A percentile compares a stretch with the other conserved stretches of the same genome.
Conservation (phyloP, 2,888 invertebrate genomes). For the Azorinus chamasolen region DNA sequence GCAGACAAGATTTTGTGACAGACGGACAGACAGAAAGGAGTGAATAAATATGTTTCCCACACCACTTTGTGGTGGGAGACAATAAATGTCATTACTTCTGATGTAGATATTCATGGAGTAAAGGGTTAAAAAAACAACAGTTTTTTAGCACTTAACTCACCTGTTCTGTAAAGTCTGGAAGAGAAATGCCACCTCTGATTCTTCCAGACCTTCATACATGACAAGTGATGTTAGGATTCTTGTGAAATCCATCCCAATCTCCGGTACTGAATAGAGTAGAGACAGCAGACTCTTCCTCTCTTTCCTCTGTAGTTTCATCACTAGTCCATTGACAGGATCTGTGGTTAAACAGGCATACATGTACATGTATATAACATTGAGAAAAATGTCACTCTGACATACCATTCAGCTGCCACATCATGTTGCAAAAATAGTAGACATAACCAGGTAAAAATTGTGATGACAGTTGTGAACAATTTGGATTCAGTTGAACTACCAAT, state of each 20-base stretch:
- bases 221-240: slow-evolving; percentile 32
- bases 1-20: too few species aligned
- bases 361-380: neutral
- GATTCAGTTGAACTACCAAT: neutral
- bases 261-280: slow-evolving; percentile 62
- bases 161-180: slow-evolving; percentile 67
- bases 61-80: too few species aligned
- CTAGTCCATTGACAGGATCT: slow-evolving; percentile 30
- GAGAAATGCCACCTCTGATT: slow-evolving; percentile 43
- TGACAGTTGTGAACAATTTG: too few species aligned
- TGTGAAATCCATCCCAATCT: slow-evolving; percentile 33
- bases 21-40: too few species aligned
- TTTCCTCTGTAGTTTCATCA: slow-evolving; percentile 5
- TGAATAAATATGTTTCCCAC: too few species aligned
- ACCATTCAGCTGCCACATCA: neutral
- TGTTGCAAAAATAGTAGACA: too few species aligned
- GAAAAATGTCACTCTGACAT: neutral
- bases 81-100: too few species aligned
- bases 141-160: slow-evolving; percentile 26
- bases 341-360: neutral
- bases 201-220: slow-evolving; percentile 17
- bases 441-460: too few species aligned
- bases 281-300: slow-evolving; percentile 47
- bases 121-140: too few species aligned
- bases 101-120: too few species aligned